A percentile compares a stretch with the other conserved stretches of the same genome.
These are phyloP conservation scores for Penaeus vannamei DNA, from an alignment of 1,140 invertebrate genomes.

Conservation along the genomic window DNA sequence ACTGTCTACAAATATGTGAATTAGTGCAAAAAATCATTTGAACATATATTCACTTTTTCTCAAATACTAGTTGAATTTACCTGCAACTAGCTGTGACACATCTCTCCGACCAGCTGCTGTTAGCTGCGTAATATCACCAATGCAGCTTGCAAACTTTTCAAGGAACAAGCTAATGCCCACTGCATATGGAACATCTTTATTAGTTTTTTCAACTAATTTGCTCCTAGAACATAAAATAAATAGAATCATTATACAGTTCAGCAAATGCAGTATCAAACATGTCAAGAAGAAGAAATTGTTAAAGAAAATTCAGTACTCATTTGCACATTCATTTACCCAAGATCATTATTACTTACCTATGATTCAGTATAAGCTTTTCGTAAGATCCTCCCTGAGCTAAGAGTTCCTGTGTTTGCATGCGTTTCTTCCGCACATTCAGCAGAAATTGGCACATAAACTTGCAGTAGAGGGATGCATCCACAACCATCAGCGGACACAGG, in stretches of 20 bases:
- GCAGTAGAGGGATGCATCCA: constrained; percentile 46
- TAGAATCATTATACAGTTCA: neutral
- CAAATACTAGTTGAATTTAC: neutral
- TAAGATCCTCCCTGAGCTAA: constrained; percentile 56
- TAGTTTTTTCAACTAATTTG: constrained; percentile 40
- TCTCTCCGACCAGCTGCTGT: constrained; percentile 38
- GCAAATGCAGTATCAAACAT: neutral
- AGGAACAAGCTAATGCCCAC: constrained; percentile 56
- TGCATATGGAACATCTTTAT: constrained; percentile 38
- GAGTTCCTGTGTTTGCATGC: constrained; percentile 29
- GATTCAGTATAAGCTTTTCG: constrained; percentile 49
- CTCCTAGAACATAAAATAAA: constrained; percentile 30
- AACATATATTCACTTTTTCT: neutral
- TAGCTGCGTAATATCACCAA: constrained; percentile 30
- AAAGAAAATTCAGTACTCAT: neutral
- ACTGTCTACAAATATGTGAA: neutral
- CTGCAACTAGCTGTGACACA: constrained; percentile 31
- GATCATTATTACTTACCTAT: constrained; percentile 30
- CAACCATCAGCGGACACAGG: constrained; percentile 47
- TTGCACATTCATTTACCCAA: neutral
- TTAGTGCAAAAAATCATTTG: neutral
- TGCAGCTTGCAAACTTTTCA: constrained; percentile 51
- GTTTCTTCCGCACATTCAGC: constrained; percentile 52
- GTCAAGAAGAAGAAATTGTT: neutral
- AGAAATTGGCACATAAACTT: constrained; percentile 56